Conservation (phyloP, 1,140 invertebrate genomes). For the Oreohelix idahoensis region DNA sequence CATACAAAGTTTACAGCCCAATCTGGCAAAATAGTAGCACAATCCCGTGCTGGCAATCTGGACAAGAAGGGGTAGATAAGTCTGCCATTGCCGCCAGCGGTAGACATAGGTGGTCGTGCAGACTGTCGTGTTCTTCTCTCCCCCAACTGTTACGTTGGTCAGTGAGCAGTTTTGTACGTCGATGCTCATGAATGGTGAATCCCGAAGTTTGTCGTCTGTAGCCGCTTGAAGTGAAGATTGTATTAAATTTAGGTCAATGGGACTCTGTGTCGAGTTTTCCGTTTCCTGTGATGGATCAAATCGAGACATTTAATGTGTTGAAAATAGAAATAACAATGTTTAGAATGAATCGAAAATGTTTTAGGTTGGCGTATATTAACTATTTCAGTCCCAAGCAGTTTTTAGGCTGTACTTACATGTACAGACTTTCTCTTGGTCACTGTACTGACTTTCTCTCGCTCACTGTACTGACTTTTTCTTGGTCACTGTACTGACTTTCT, state of each 20-base stretch:
- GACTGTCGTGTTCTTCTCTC: slow-evolving; percentile 44
- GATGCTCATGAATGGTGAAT: slow-evolving; percentile 39
- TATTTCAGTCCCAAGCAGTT: no score
- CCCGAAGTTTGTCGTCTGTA: neutral
- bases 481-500: no score
- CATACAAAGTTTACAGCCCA: slow-evolving; percentile 69
- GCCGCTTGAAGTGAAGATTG: neutral
- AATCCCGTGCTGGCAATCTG: slow-evolving; percentile 54
- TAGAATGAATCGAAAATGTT: no score
- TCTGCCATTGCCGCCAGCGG: slow-evolving; percentile 48
- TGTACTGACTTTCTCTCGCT: no score
- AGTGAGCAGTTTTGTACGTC: slow-evolving; percentile 43
- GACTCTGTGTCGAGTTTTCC: neutral
- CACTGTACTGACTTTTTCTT: no score
- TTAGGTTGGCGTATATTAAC: no score
- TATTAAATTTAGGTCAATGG: neutral
- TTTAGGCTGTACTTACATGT: no score
- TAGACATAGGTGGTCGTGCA: slow-evolving; percentile 46
- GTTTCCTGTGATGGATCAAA: neutral
- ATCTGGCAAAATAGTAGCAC: slow-evolving; percentile 61
- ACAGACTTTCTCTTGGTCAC: no score
- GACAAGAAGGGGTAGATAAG: slow-evolving; percentile 54
- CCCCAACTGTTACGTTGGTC: slow-evolving; percentile 37
- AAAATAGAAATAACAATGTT: no score
- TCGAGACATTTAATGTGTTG: no score